A percentile compares a stretch with the other conserved stretches of the same genome.
phyloP scores from a whole-genome alignment of 2,888 invertebrate genomes.

The Drosophila yooni region DNA sequence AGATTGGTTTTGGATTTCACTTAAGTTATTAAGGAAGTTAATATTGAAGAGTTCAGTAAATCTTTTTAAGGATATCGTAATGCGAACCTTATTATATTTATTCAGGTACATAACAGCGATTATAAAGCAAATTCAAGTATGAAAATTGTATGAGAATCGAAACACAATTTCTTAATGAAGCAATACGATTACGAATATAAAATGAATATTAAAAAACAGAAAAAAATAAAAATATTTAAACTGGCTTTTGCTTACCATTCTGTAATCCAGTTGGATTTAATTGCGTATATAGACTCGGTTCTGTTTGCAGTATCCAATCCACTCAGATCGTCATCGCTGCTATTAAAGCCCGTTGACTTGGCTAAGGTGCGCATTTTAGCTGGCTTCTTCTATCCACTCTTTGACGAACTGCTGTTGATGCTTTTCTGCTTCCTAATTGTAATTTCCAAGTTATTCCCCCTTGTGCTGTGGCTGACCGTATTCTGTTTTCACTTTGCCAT shows the following conservation, averaged over 20 bases:
- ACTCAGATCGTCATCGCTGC: slow-evolving; percentile 84
- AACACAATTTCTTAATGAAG: neutral
- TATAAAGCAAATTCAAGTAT: neutral
- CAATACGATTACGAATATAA: neutral
- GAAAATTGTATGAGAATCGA: slow-evolving; percentile 43
- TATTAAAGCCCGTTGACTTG: slow-evolving; percentile 53
- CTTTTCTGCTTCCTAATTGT: slow-evolving; percentile 24
- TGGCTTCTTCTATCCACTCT: neutral
- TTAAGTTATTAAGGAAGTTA: neutral
- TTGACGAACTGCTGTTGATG: slow-evolving; percentile 7
- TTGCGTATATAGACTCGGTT: slow-evolving; percentile 90
- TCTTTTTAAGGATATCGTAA: neutral
- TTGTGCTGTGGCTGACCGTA: slow-evolving; percentile 35
- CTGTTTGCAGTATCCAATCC: slow-evolving; percentile 85
- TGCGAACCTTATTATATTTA: neutral
- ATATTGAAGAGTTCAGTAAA: neutral
- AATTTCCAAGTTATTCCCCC: slow-evolving; percentile 60
- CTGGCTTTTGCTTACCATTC: slow-evolving; percentile 89
- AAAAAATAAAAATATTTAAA: neutral
- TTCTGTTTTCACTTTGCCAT: slow-evolving; percentile 48
- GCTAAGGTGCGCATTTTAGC: slow-evolving; percentile 63
- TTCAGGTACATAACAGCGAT: neutral
- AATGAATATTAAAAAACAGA: neutral
- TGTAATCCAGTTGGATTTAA: slow-evolving; percentile 91
- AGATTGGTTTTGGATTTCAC: fast-evolving